Evolutionary conservation across 2,888 invertebrate species (phyloP), one percentile per base, ranked within the genome.

Genomic region (Erebia ligea): DNA sequence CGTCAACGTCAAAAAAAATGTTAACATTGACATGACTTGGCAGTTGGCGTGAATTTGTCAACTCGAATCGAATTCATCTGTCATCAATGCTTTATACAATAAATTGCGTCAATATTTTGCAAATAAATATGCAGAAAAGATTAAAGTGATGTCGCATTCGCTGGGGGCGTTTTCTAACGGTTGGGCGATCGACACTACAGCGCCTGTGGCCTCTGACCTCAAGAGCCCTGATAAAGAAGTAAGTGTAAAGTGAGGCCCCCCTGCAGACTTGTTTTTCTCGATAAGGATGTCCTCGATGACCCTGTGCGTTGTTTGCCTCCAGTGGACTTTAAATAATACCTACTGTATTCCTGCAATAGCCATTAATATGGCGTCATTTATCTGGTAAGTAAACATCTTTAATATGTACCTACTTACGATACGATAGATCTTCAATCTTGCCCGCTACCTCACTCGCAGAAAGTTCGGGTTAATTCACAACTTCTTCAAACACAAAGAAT

Each of bases 241-340:
- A 91, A 92, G 92, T 83, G 66, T 86, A 92, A 91, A 92, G 92
- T 83, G 67, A 86, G 86, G 84, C 84, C 92, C 92, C 92, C 92
- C 92, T 88, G 91, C 87, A 79, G 80, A 85, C 84, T 89, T 91
- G 90, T 92, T 92, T 91, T 86, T 86, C 76, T 78, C 73, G 86
- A 86, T 90, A 89, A 86, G 59, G 68, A 67, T 52, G 68, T 74
- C 70, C 69, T 75, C 68, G 72, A 76, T 76, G 75, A 76, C 72
- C 74, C 67, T 66, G 61, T 71, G 68, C 73, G 66, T 68, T 68
- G 68, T 75, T 69, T 69, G 72, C 72, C 64, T 63, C 70, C 73
- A 78, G 78, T 75, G 77, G 78, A 76, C 74, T 67, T 59, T 65
- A 64, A 69, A 68, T 40, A 45, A 66, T 65, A 45, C 45, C 45